Conservation (phyloP, 1,140 invertebrate genomes). For the Drosophila persimilis region DNA sequence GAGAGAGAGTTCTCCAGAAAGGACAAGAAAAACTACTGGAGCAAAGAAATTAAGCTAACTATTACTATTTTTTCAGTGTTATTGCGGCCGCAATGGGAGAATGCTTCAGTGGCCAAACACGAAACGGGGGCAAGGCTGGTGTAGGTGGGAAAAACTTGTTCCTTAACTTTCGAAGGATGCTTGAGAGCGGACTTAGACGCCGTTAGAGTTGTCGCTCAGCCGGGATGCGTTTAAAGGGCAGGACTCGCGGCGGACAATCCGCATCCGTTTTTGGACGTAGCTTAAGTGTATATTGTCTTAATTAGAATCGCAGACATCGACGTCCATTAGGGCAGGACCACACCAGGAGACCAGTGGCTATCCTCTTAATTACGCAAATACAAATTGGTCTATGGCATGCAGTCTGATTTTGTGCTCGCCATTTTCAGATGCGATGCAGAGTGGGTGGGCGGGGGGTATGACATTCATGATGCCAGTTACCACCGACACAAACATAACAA, state of each 20-base stretch:
- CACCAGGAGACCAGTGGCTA: slow-evolving; percentile 34
- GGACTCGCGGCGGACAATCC: slow-evolving; percentile 1
- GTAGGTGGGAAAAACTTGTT: slow-evolving; percentile 6
- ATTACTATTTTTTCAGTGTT: slow-evolving; percentile 54
- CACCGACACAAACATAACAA: slow-evolving; percentile 56
- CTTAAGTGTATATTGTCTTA: slow-evolving; percentile 59
- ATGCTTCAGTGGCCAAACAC: slow-evolving; percentile 35
- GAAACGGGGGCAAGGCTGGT: slow-evolving; percentile 1
- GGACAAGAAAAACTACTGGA: slow-evolving; percentile 57
- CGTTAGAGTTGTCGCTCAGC: slow-evolving; percentile 30
- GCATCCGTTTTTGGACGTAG: slow-evolving; percentile 11
- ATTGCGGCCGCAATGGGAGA: slow-evolving; percentile 48
- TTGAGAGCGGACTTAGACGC: background rate
- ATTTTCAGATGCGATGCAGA: slow-evolving; percentile 20
- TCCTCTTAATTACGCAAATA: slow-evolving; percentile 67
- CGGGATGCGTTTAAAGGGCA: slow-evolving; percentile 47
- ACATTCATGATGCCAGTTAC: slow-evolving; percentile 47
- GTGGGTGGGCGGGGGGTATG: slow-evolving; percentile 14
- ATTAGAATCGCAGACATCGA: slow-evolving; percentile 49
- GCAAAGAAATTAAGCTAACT: slow-evolving; percentile 61
- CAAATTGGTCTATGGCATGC: slow-evolving; percentile 68
- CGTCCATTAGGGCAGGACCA: slow-evolving; percentile 38
- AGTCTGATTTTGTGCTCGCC: slow-evolving; percentile 48
- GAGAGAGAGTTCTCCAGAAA: background rate
- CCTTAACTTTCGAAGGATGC: slow-evolving; percentile 28